Base-by-base conservation (phyloP, 2,888 invertebrate species). In the Ctena decussata region DNA sequence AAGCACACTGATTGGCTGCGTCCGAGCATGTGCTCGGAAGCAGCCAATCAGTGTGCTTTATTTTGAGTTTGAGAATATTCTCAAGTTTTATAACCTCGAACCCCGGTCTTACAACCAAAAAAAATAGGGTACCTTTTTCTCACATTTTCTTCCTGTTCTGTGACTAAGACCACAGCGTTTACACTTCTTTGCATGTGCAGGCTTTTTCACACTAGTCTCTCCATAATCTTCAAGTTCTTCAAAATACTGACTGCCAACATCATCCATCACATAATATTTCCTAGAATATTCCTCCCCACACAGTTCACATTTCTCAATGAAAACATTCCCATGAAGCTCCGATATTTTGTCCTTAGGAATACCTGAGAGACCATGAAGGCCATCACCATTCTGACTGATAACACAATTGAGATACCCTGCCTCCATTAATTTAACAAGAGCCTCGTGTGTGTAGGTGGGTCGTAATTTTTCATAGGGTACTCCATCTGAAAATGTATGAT, bases 291-390 rank as follows among this genome's bases (percentile, higher is more conserved):
- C 83, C 12, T 77, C 77, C 2, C 76, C 82, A 87, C 95, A 95
- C 24, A 86, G 87, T 65, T 93, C 92, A 90, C 94, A 95, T 24
- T 85, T 91, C 72, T 95, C 95, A 72, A 91, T 78, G 80, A 94
- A 94, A 21, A 94, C 94, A 77, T 95, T 94, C 11, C 95, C 95
- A 89, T 95, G 95, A 0, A 95, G 92, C 81, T 95, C 95, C 0
- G 93, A 92, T 0, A 95, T 84, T 24, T 87, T 83, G 1, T 91
- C 89, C 21, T 84, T 44, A 12, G 91, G 85, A 0, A 95, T 77
- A 11, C 94, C 94, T 41, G 93, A 92, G 24, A 93, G 80, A 0
- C 89, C 75, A 78, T 95, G 95, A 0, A 95, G 91, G 0, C 95
- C 95, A 83, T 95, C 95, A 8, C 94, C 92, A 90, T 95, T 95